A percentile compares a stretch with the other conserved stretches of the same genome.
phyloP scores from a whole-genome alignment of 2,797 vertebrate species.

The Vireo griseus region DNA sequence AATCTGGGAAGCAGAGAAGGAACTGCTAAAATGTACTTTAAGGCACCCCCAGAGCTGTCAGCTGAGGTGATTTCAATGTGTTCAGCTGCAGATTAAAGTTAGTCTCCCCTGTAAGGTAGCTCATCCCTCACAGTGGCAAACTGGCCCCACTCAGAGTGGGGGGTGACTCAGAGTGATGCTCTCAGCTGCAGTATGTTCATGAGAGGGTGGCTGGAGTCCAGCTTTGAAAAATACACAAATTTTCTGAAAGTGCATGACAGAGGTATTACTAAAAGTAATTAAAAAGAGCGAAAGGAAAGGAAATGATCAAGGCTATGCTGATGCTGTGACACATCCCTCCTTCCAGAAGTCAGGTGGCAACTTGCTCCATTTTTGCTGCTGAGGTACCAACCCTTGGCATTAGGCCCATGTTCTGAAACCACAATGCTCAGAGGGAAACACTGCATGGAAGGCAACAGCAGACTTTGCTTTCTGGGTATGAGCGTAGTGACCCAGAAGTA shows the following conservation, averaged over 20 bases:
- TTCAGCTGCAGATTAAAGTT: constrained; percentile 1
- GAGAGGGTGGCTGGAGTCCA: background rate
- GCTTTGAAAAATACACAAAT: background rate
- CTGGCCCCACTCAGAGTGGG: background rate
- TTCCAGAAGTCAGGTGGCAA: background rate
- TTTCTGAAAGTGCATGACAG: background rate
- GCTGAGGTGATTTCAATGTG: background rate
- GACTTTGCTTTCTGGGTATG: background rate
- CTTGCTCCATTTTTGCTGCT: background rate
- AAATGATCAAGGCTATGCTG: rapidly evolving
- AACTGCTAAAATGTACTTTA: background rate
- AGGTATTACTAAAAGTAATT: background rate
- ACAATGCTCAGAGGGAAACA: constrained; percentile 34
- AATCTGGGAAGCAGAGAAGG: background rate
- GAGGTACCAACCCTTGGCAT: constrained; percentile 16
- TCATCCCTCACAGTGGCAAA: background rate
- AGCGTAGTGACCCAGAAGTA: constrained; percentile 35
- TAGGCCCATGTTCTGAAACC: background rate
- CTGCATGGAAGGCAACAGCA: constrained; percentile 1
- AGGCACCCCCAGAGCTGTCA: background rate
- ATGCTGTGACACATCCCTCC: background rate
- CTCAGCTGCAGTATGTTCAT: background rate
- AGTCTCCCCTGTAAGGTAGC: background rate
- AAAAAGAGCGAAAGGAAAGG: background rate
- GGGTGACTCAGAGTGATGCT: background rate